Base-by-base conservation (phyloP, 2,113 vertebrate genomes). In the Scolopax mira region DNA sequence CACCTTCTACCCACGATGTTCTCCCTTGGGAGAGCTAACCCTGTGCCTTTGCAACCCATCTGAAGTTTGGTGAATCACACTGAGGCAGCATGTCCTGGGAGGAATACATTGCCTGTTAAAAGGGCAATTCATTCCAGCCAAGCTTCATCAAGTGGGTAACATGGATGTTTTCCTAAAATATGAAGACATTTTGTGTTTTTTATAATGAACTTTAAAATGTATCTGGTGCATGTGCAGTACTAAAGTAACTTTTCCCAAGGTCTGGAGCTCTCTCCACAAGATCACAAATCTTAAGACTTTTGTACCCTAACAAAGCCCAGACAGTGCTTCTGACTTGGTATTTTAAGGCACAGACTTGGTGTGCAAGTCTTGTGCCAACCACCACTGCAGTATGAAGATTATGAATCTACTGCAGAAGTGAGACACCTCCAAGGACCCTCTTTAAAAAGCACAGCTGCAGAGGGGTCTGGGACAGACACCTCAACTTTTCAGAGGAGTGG, bases 381-480 rank as follows among this genome's bases (percentile, higher is more conserved):
- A 39, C 35, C 23, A n/a, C 27, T 4, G 2, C 11, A 25, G 8
- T 13, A 41, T 6, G 11, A 74, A 17, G 15, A 13, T 3, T 87
- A 24, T 22, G 67, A 81, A 39, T 81, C 51, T 58, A 19, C 14
- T 87, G 22, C 55, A 85, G 85, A 81, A 90, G 10, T 54, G 41
- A 91, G 30, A 84, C 4, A n/a, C 5, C 17, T 18, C 4, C 19
- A 55, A 64, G 27, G 5, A 77, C 22, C 33, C 33, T 65, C 5
- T 46, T 11, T 61, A 84, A 72, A 42, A 61, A 85, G 7, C 19
- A 66, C 10, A 81, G 16, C 12, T 67, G 6, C 24, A 46, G 5
- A 22, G 12, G 13, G 9, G 6, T 13, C 24, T 0, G 0, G 37
- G 24, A 0, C 19, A 71, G 28, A 33, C 31, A 72, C 5, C 24